These are phyloP conservation scores for Hylia prasina DNA, from an alignment of 2,113 vertebrate genomes.

Conservation along the genomic window DNA sequence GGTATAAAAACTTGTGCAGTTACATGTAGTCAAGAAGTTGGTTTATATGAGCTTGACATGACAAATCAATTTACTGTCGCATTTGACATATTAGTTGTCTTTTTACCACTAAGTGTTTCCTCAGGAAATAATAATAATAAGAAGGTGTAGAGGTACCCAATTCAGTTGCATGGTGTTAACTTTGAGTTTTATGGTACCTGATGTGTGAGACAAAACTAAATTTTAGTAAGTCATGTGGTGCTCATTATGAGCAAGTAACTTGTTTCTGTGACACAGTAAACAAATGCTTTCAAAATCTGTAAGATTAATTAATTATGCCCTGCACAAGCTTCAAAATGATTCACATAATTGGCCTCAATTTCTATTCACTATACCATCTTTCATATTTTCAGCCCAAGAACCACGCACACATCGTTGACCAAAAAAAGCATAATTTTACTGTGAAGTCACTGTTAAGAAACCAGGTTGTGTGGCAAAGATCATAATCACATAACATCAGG, in stretches of 20 bases:
- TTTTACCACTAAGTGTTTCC: conserved; percentile 32
- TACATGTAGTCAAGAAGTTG: not conserved
- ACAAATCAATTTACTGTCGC: conserved; percentile 30
- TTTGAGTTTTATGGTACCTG: conserved; percentile 23
- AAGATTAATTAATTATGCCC: not conserved
- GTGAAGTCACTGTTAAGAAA: not conserved
- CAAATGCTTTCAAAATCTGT: not conserved
- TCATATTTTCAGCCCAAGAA: not conserved
- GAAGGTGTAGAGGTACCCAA: not conserved
- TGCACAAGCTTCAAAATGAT: not conserved
- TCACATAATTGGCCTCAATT: not conserved
- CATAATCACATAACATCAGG: not conserved
- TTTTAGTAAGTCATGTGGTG: not conserved
- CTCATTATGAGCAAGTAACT: not conserved
- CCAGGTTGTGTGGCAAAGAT: not conserved
- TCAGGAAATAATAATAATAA: conserved; percentile 43
- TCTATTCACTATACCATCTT: not conserved
- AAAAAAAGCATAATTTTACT: not conserved
- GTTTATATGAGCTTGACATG: conserved; percentile 48
- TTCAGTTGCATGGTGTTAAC: not conserved
- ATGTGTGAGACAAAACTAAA: not conserved
- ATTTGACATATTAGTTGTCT: conserved; percentile 37
- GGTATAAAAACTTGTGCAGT: not conserved
- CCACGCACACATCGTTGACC: not conserved
- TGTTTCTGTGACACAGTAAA: not conserved